A percentile compares a stretch with the other conserved stretches of the same genome.
Conservation (phyloP, 2,888 invertebrate genomes). For the Malachius bipustulatus region DNA sequence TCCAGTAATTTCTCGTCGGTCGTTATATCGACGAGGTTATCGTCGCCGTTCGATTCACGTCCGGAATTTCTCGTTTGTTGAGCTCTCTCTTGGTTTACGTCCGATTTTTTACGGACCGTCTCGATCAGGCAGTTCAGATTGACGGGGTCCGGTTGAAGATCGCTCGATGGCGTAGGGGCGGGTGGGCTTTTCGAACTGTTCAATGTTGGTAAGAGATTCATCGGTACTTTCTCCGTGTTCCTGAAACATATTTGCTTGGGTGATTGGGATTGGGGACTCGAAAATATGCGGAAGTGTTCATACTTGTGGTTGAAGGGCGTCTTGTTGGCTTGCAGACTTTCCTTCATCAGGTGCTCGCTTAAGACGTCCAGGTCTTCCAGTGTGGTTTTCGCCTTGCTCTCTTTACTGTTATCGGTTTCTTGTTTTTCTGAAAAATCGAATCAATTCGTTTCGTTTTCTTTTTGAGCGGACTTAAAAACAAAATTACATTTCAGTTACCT, state of each 20-base stretch:
- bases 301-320: too few species aligned
- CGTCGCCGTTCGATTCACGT: slow-evolving; percentile 36
- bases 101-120: not conserved
- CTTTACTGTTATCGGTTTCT: slow-evolving; percentile 17
- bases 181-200: slow-evolving; percentile 32
- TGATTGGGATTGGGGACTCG: too few species aligned
- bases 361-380: slow-evolving; percentile 68
- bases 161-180: slow-evolving; percentile 17
- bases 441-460: not conserved
- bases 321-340: slow-evolving; percentile 51
- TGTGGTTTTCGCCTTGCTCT: slow-evolving; percentile 40
- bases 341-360: slow-evolving; percentile 67
- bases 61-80: too few species aligned
- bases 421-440: slow-evolving; percentile 10
- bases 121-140: slow-evolving; percentile 24
- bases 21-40: slow-evolving; percentile 47
- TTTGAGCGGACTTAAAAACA: not conserved
- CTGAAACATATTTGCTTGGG: too few species aligned
- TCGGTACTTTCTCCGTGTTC: slow-evolving; percentile 48
- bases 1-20: slow-evolving; percentile 32
- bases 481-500: too few species aligned
- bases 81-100: not conserved
- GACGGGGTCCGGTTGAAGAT: slow-evolving; percentile 18
- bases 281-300: too few species aligned
- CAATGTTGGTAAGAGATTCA: slow-evolving; percentile 53